phyloP scores from a whole-genome alignment of 1,140 invertebrate genomes.

The Drosophila equinoxialis region DNA sequence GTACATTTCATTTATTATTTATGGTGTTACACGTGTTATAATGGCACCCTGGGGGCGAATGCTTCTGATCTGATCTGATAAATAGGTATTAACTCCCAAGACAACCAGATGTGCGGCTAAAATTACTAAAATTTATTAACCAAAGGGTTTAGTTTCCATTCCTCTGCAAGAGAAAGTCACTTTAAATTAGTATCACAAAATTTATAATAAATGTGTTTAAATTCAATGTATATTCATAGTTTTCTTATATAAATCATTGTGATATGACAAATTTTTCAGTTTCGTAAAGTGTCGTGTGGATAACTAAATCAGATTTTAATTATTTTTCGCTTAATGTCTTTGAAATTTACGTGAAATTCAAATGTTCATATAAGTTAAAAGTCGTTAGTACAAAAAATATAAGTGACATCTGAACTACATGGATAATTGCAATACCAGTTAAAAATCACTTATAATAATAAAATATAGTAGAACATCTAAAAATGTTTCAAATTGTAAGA shows the following conservation, averaged over 20 bases:
- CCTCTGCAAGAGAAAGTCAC: background rate
- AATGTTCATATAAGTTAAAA: too few relatives aligned
- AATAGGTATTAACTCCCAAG: conserved; percentile 4
- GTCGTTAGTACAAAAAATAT: too few relatives aligned
- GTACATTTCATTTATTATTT: conserved; percentile 50
- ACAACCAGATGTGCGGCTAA: background rate
- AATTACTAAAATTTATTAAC: conserved; percentile 15
- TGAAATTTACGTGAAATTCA: too few relatives aligned
- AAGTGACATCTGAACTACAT: too few relatives aligned
- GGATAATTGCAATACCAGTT: too few relatives aligned
- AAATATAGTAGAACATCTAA: too few relatives aligned
- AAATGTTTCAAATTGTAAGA: too few relatives aligned
- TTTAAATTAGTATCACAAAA: conserved; percentile 4
- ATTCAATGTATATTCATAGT: background rate
- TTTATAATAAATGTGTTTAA: background rate
- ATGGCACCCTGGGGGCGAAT: conserved; percentile 61
- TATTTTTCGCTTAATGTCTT: too few relatives aligned
- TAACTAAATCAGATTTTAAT: too few relatives aligned
- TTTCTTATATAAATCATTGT: background rate
- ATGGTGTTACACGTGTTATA: conserved; percentile 71
- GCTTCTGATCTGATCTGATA: conserved; percentile 4
- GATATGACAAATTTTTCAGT: background rate
- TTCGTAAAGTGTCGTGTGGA: too few relatives aligned
- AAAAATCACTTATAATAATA: too few relatives aligned
- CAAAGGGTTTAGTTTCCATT: background rate